Evolutionary conservation across 2,113 vertebrate species (phyloP).

Genomic region (Ovis aries): DNA sequence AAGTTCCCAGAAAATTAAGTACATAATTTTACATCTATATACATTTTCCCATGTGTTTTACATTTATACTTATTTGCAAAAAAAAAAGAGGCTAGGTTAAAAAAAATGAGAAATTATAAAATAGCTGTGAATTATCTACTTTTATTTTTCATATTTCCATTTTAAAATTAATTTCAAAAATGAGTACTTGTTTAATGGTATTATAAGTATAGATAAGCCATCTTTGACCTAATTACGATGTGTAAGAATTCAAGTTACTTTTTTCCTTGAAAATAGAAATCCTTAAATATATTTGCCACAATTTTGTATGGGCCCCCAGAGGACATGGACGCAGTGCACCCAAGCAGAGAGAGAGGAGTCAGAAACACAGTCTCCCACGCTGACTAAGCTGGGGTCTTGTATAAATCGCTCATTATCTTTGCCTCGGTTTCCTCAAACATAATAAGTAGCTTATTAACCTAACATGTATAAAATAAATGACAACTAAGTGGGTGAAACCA

Average conservation of each 20-base stretch:
- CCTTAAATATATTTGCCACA: background rate
- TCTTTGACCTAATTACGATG: background rate
- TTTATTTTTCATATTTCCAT: background rate
- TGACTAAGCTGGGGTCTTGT: background rate
- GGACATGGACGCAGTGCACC: background rate
- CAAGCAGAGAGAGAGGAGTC: background rate
- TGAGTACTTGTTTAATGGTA: background rate
- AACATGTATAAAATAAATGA: background rate
- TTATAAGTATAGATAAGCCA: background rate
- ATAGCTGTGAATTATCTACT: background rate
- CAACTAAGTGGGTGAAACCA: background rate
- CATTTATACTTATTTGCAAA: constrained; percentile 44
- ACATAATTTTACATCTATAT: constrained; percentile 49
- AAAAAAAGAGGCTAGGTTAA: constrained; percentile 43
- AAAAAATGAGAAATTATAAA: constrained; percentile 8
- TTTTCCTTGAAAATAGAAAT: background rate
- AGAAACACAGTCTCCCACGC: background rate
- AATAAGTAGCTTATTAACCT: background rate
- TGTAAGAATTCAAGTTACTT: background rate
- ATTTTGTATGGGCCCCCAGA: background rate
- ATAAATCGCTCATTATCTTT: background rate
- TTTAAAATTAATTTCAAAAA: constrained; percentile 16
- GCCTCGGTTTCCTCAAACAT: constrained; percentile 10
- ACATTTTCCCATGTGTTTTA: background rate
- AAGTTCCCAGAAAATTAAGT: constrained; percentile 59